Conservation (phyloP, 2,888 invertebrate genomes). For the Synergus umbraculus region DNA sequence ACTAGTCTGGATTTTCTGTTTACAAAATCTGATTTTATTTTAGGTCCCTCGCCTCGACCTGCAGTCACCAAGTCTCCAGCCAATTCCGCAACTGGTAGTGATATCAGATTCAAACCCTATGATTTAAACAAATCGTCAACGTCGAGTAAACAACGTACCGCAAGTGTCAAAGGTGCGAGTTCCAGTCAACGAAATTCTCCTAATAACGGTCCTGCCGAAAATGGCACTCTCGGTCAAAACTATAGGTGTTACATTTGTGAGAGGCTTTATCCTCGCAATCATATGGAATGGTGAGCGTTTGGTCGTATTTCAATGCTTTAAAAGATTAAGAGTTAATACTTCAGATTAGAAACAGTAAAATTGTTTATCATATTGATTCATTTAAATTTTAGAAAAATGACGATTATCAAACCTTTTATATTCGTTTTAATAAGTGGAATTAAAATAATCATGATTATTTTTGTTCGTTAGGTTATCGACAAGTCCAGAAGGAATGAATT, state of each 20-base stretch:
- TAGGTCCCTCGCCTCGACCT: constrained; percentile 76
- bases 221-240: constrained; percentile 73
- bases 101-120: constrained; percentile 82
- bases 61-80: constrained; percentile 80
- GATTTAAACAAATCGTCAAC: constrained; percentile 78
- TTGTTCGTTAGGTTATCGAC: constrained; percentile 81
- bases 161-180: constrained; percentile 72
- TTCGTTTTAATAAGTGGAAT: too few species aligned
- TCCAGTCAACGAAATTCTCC: constrained; percentile 73
- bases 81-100: constrained; percentile 78
- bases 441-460: constrained; percentile 25
- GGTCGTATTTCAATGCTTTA: background rate
- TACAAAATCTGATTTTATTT: background rate
- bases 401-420: background rate
- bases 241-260: constrained; percentile 89
- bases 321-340: background rate
- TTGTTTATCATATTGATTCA: background rate
- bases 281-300: constrained; percentile 86
- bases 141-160: constrained; percentile 78
- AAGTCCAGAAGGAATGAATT: constrained; percentile 92
- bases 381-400: background rate
- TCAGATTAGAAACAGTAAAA: background rate
- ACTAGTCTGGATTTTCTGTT: background rate
- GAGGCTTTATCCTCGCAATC: constrained; percentile 85
- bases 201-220: constrained; percentile 71